Conservation (phyloP, 2,113 vertebrate species). For the Hydrolagus affinis region DNA sequence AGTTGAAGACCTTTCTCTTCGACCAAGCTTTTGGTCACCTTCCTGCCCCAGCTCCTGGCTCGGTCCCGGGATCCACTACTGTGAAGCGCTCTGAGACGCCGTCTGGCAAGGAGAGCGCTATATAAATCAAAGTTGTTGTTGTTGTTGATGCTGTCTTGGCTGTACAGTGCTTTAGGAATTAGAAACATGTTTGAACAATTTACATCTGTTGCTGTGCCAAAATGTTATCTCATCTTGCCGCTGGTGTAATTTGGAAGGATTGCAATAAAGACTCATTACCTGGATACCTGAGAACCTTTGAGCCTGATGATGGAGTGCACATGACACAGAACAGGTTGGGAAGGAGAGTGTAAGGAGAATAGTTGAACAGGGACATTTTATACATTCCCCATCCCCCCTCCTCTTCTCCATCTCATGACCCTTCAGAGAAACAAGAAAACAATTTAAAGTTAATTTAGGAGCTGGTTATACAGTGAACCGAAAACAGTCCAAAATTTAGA, state of each 20-base stretch:
- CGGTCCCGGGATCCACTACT: too few species aligned
- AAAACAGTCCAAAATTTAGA: background rate
- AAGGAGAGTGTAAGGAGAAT: constrained; percentile 7
- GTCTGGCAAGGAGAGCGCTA: too few species aligned
- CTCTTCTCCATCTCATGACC: background rate
- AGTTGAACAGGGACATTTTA: background rate
- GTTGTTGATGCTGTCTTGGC: background rate
- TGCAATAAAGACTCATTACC: constrained; percentile 7
- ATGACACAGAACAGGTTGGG: background rate
- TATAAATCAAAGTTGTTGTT: too few species aligned
- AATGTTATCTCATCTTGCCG: background rate
- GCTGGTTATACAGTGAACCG: background rate
- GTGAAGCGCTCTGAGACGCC: too few species aligned
- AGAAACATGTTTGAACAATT: background rate
- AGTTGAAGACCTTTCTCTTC: too few species aligned
- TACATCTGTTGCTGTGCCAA: constrained; percentile 7
- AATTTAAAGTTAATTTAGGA: background rate
- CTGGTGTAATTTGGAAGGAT: constrained; percentile 18
- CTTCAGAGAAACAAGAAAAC: background rate
- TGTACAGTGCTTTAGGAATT: background rate
- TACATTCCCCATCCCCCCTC: too few species aligned
- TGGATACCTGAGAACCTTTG: constrained; percentile 19
- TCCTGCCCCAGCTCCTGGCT: too few species aligned
- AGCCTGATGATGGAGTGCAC: constrained; percentile 14
- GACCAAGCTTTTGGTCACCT: too few species aligned